Base-by-base conservation (phyloP, 2,888 invertebrate species). In the Allophyes oxyacanthae region DNA sequence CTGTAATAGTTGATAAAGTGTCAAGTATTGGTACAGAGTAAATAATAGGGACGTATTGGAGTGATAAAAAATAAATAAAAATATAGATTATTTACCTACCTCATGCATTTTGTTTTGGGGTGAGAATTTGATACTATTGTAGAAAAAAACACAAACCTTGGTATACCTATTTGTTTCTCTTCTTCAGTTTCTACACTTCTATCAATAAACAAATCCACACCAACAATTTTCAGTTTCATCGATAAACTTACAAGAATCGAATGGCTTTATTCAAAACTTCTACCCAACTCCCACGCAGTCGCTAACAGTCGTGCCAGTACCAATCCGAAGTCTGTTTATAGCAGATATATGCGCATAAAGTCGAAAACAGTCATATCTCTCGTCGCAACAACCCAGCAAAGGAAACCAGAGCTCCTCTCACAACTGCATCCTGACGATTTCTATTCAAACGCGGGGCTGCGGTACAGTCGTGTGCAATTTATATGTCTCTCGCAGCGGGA, bases 401-500 rank as follows among this genome's bases (percentile, higher is more conserved):
- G 63, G 60, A 63, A 73, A 65, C 64, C 72, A 65, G 66, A 34
- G 59, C 55, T 70, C 46, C 64, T 48, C 54, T 59, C 69, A 60
- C 62, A 64, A 66, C 69, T 65, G 72, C 66, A 72, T 76, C 68
- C 73, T 70, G 71, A 67, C 71, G 67, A 82, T 83, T 78, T 71
- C 73, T 65, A 82, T 81, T 77, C 75, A 76, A 75, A 75, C 64
- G 63, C 63, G 65, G 42, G 48, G 42, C 46, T 62, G 59, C 50
- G 61, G 51, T 59, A 63, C 51, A 57, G 2, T 62, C 77, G 79
- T 68, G 77, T 79, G 84, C 84, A 85, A 91, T 91, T 90, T 90
- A 91, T 90, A 82, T 76, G 88, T 90, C 88, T 88, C 83, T 78
- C 88, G 55, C 90, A 83, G 86, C 87, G 81, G 88, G 89, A 67